A percentile compares a stretch with the other conserved stretches of the same genome.
phyloP scores from a whole-genome alignment of 2,797 vertebrate species.

The Rhynchonycteris naso region DNA sequence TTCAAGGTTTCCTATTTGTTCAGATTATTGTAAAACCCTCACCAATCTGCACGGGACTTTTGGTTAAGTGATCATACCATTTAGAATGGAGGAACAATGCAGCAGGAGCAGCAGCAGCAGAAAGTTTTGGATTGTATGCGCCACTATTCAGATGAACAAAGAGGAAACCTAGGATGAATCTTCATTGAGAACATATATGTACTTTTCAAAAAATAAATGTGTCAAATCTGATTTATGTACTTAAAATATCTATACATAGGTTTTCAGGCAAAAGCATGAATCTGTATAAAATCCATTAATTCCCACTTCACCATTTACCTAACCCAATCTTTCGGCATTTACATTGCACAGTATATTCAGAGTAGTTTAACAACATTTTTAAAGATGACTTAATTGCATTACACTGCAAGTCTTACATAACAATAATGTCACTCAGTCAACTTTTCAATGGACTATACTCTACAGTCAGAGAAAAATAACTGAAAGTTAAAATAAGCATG shows the following conservation, averaged over 20 bases:
- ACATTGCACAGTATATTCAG: slow-evolving; percentile 89
- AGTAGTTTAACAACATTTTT: slow-evolving; percentile 84
- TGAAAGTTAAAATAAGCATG: slow-evolving; percentile 87
- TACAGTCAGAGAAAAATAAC: slow-evolving; percentile 86
- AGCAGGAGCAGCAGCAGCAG: slow-evolving; percentile 69
- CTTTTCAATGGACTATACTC: slow-evolving; percentile 86
- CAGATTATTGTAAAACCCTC: slow-evolving; percentile 74
- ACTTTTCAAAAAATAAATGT: slow-evolving; percentile 87
- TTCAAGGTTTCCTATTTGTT: slow-evolving; percentile 87
- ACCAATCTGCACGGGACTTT: slow-evolving; percentile 62
- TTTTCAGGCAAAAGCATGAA: slow-evolving; percentile 82
- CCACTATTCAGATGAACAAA: slow-evolving; percentile 75
- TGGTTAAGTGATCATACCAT: slow-evolving; percentile 68
- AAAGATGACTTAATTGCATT: slow-evolving; percentile 85
- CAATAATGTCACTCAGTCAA: slow-evolving; percentile 85
- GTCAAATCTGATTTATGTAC: slow-evolving; percentile 86
- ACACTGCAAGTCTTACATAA: slow-evolving; percentile 87
- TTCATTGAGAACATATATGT: slow-evolving; percentile 80
- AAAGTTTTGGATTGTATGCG: slow-evolving; percentile 12
- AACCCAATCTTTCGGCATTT: slow-evolving; percentile 82
- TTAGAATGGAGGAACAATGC: slow-evolving; percentile 64
- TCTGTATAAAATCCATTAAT: slow-evolving; percentile 84
- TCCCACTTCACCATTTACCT: slow-evolving; percentile 65
- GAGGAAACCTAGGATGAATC: slow-evolving; percentile 82
- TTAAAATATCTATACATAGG: slow-evolving; percentile 87